Evolutionary conservation across 64 coral and sea anemone species (phyloP), one percentile per base, ranked within the genome.

Genomic region (Pocillopora damicornis): DNA sequence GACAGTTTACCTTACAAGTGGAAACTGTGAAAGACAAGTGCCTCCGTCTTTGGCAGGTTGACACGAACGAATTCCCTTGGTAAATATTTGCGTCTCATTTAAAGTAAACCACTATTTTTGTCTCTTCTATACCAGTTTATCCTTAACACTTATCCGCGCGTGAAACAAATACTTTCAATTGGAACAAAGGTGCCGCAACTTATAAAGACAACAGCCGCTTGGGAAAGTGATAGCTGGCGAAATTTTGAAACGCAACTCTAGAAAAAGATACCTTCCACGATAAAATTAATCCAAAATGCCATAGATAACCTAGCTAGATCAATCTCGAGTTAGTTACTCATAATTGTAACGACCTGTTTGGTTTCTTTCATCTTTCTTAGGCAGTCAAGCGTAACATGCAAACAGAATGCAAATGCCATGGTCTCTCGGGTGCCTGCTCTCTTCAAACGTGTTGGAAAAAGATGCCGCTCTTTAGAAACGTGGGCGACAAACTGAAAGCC

Each of bases 401-500:
- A 37, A 75, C 35, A 35, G 83, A 92, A 64, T 98, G 96, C 74
- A 91, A 92, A 75, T 98, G 96, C 74, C 92, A 98, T 65, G 96
- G 96, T 26, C 76, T 94, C 34, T 94, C 89, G 4, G 88, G 92
- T n/a, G 56, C 89, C 2, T 98, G 96, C 60, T 73, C 80, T 45
- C 26, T 75, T 36, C 84, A 94, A 82, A 98, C 92, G 1, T 98
- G 96, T 83, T 89, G 92, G 88, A 51, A 82, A 76, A 93, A 89
- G 60, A 63, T 94, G 26, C 89, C 87, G 60, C 58, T 82, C 17
- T 98, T 98, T 80, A 71, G 87, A 59, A 22, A 77, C 77, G 89
- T 93, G 10, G 89, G 96, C 37, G 74, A 89, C 18, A 37, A 78
- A 22, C 76, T 98, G 7, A 98, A 98, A 79, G 89, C 87, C 42